phyloP scores from a whole-genome alignment of 2,113 vertebrate species.

The Entelurus aequoreus region DNA sequence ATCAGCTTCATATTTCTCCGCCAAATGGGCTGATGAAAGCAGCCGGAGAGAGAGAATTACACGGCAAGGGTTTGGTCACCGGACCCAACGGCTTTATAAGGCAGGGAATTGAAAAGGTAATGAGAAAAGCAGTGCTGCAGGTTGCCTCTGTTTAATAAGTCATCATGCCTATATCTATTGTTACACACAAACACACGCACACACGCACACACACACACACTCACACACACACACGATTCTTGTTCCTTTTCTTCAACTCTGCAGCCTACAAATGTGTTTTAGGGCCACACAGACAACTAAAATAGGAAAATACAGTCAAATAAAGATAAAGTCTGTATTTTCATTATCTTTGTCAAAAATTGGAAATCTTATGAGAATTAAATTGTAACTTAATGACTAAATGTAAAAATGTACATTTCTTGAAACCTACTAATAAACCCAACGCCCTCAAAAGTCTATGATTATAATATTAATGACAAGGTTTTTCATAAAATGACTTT shows the following conservation, averaged over 20 bases:
- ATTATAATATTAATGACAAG: too few species aligned
- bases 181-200: slow-evolving; percentile 43
- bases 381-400: too few species aligned
- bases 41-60: slow-evolving; percentile 69
- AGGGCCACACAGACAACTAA: too few species aligned
- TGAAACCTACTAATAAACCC: too few species aligned
- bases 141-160: slow-evolving; percentile 72
- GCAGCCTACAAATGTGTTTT: slow-evolving; percentile 38
- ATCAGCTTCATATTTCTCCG: slow-evolving; percentile 75
- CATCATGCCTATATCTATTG: slow-evolving; percentile 67
- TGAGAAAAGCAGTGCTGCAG: slow-evolving; percentile 67
- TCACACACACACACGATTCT: slow-evolving; percentile 5
- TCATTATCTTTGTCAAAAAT: too few species aligned
- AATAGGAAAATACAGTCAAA: too few species aligned
- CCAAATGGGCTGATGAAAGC: slow-evolving; percentile 73
- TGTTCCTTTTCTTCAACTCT: slow-evolving; percentile 50
- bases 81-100: slow-evolving; percentile 61
- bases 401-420: too few species aligned
- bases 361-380: too few species aligned
- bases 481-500: too few species aligned
- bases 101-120: slow-evolving; percentile 65
- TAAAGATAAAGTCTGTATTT: too few species aligned
- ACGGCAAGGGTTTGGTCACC: slow-evolving; percentile 70
- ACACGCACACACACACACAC: not conserved
- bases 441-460: too few species aligned